A percentile compares a stretch with the other conserved stretches of the same genome.
Evolutionary conservation across 2,113 vertebrate species (phyloP).

Genomic region (Nansenia antarctica): DNA sequence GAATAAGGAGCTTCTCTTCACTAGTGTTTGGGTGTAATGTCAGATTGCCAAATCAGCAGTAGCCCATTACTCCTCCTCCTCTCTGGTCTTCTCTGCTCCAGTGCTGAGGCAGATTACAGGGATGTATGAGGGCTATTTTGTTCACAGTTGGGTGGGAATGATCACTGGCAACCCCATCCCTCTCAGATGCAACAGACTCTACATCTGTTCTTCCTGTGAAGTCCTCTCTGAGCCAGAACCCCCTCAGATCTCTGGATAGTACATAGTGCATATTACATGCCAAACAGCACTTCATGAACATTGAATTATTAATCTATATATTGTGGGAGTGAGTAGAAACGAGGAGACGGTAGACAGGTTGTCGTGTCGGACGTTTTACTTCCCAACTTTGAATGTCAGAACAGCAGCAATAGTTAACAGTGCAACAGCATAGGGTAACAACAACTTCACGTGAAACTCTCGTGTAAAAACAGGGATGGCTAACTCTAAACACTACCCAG

Average conservation of each 20-base stretch:
- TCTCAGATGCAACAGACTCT: conserved; percentile 62
- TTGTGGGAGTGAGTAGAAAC: too few species aligned
- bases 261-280: conserved; percentile 57
- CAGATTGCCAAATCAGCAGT: conserved; percentile 66
- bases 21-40: conserved; percentile 65
- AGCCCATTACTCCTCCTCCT: conserved; percentile 69
- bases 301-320: background rate
- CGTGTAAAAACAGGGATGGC: too few species aligned
- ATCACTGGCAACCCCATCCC: conserved; percentile 66
- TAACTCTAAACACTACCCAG: too few species aligned
- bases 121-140: conserved; percentile 77
- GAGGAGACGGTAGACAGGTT: too few species aligned
- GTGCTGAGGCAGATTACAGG: conserved; percentile 73
- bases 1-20: background rate
- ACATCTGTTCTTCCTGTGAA: conserved; percentile 67
- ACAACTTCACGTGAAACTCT: too few species aligned
- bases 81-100: conserved; percentile 65
- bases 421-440: too few species aligned
- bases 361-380: too few species aligned
- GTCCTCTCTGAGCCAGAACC: conserved; percentile 62
- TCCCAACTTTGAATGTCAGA: too few species aligned
- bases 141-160: conserved; percentile 71
- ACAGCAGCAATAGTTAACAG: too few species aligned
- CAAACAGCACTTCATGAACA: conserved; percentile 48
- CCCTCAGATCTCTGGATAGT: conserved; percentile 58